These are phyloP conservation scores for Drosophila arizonae DNA, from an alignment of 1,140 invertebrate genomes.

Conservation along the genomic window DNA sequence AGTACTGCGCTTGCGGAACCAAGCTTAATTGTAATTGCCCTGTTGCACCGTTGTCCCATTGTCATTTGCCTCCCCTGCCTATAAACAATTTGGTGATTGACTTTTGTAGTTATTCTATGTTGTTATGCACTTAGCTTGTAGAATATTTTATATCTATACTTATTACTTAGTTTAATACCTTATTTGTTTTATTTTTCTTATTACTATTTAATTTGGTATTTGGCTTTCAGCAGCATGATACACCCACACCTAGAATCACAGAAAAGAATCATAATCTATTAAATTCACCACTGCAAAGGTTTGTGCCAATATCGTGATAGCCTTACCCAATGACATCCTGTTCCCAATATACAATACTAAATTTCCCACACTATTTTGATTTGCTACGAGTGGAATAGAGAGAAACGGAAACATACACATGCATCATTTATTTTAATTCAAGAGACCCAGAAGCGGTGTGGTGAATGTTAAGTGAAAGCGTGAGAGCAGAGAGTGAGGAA, in stretches of 20 bases:
- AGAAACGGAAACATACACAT: conserved; percentile 1
- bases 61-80: neutral
- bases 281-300: conserved; percentile 82
- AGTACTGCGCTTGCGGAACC: conserved; percentile 41
- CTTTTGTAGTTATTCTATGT: conserved; percentile 22
- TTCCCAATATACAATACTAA: conserved; percentile 10
- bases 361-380: conserved; percentile 6
- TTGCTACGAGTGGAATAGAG: conserved; percentile 13
- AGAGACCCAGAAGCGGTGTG: neutral
- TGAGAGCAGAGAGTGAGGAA: neutral
- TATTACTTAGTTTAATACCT: conserved; percentile 39
- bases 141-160: conserved; percentile 15
- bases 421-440: neutral
- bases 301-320: conserved; percentile 59
- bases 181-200: conserved; percentile 43
- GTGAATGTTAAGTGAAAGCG: neutral
- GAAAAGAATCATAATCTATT: conserved; percentile 82
- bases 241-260: conserved; percentile 79
- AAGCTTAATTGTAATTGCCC: conserved; percentile 14
- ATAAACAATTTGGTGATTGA: conserved; percentile 14
- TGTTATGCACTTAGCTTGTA: conserved; percentile 56
- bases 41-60: too few species aligned
- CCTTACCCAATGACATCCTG: conserved; percentile 23
- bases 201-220: conserved; percentile 78
- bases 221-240: conserved; percentile 82